Conservation (phyloP, 2,113 vertebrate genomes). For the Bostrychus sinensis region DNA sequence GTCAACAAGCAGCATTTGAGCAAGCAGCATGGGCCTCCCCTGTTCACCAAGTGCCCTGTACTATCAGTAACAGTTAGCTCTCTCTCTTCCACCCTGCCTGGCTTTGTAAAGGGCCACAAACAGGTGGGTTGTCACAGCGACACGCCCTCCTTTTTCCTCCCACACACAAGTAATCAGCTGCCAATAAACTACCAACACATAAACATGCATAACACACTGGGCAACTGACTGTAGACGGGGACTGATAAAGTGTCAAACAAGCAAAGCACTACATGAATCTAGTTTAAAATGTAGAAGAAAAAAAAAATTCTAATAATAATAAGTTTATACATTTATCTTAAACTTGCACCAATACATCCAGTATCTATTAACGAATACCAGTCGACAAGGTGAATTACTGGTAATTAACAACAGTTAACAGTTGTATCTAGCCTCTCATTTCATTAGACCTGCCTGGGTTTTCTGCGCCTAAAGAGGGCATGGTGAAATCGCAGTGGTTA, state of each 20-base stretch:
- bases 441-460: not conserved
- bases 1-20: slow-evolving; percentile 46
- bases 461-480: not conserved
- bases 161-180: slow-evolving; percentile 55
- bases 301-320: too few species aligned
- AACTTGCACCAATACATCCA: too few species aligned
- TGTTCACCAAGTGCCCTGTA: slow-evolving; percentile 61
- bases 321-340: too few species aligned
- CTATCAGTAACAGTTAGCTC: slow-evolving; percentile 80
- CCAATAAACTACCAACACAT: slow-evolving; percentile 35
- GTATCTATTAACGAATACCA: too few species aligned
- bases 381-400: too few species aligned
- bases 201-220: slow-evolving; percentile 10
- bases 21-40: slow-evolving; percentile 77
- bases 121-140: slow-evolving; percentile 82
- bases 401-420: not conserved
- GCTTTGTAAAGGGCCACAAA: slow-evolving; percentile 80
- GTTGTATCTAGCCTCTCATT: not conserved
- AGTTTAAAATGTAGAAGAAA: too few species aligned
- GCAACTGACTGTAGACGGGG: not conserved
- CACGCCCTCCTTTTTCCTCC: slow-evolving; percentile 62
- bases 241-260: not conserved
- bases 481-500: slow-evolving; percentile 21
- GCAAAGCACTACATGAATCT: too few species aligned
- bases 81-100: slow-evolving; percentile 78